phyloP scores from a whole-genome alignment of 2,797 vertebrate genomes.

The Silurus lanzhouensis region DNA sequence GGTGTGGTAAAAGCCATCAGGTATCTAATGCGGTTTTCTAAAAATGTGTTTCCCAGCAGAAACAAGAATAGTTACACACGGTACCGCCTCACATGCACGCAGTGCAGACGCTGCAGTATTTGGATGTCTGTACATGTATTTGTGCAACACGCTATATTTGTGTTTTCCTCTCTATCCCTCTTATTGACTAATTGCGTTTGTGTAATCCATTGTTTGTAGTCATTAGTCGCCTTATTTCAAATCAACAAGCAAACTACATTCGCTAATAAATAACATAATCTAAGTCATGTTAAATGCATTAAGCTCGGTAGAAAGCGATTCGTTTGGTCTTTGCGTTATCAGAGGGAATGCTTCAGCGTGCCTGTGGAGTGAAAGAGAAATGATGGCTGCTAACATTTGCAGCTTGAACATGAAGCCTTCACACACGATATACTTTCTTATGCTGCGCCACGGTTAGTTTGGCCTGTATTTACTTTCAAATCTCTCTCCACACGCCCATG shows the following conservation, averaged over 20 bases:
- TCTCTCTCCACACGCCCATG: neutral
- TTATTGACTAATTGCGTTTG: neutral
- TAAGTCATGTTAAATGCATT: neutral
- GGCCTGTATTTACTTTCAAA: conserved; percentile 8
- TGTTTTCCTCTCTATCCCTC: conserved; percentile 12
- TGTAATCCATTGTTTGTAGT: conserved; percentile 1
- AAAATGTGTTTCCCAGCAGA: neutral
- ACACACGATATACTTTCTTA: neutral
- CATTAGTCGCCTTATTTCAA: conserved; percentile 9
- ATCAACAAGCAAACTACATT: conserved; percentile 2
- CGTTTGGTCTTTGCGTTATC: neutral
- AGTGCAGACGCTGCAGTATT: neutral
- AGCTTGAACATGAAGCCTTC: neutral
- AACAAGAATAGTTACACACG: neutral
- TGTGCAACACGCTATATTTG: conserved; percentile 22
- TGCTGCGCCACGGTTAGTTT: neutral
- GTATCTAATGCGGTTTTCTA: too few relatives aligned
- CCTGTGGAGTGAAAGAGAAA: neutral
- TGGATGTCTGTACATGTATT: neutral
- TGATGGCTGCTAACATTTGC: neutral
- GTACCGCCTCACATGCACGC: neutral
- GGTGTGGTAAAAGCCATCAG: neutral
- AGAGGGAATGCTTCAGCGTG: neutral
- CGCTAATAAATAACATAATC: conserved; percentile 17
- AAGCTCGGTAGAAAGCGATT: neutral